A percentile compares a stretch with the other conserved stretches of the same genome.
phyloP scores from a whole-genome alignment of 2,113 vertebrate species.

The Lagopus muta region DNA sequence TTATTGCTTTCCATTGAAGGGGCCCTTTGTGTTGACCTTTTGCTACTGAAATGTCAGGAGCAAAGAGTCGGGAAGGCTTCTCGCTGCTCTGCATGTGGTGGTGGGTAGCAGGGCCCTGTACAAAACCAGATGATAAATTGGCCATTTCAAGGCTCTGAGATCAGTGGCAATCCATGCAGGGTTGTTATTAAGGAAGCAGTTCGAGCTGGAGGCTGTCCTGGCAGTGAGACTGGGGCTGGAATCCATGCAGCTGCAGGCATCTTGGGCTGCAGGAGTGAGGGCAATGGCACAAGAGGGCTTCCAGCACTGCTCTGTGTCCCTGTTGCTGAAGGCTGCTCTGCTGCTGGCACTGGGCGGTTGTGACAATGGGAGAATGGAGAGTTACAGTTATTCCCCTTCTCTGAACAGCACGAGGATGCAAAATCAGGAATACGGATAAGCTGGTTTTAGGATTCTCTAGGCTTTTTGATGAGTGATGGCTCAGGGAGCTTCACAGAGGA shows the following conservation, averaged over 20 bases:
- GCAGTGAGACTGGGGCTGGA: background rate
- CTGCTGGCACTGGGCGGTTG: background rate
- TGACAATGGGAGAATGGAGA: background rate
- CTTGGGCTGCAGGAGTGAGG: background rate
- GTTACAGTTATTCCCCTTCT: background rate
- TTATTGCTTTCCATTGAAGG: constrained; percentile 55
- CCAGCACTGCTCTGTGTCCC: background rate
- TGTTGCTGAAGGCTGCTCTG: background rate
- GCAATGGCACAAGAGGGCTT: background rate
- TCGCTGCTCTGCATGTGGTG: background rate
- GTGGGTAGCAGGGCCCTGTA: background rate
- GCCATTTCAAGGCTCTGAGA: constrained; percentile 53
- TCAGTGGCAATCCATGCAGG: constrained; percentile 17
- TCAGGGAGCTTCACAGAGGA: background rate
- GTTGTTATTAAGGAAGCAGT: constrained; percentile 9
- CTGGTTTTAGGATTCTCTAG: background rate
- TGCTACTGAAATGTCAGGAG: constrained; percentile 70
- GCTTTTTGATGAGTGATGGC: background rate
- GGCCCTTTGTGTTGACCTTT: constrained; percentile 64
- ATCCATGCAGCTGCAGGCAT: background rate
- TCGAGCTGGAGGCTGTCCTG: background rate
- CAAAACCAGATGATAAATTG: constrained; percentile 43
- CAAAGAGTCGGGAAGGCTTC: constrained; percentile 42
- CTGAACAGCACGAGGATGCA: background rate
- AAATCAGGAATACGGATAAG: rapidly evolving